These are phyloP conservation scores for Limnodromus scolopaceus DNA, from an alignment of 2,797 vertebrate species.

Conservation along the genomic window DNA sequence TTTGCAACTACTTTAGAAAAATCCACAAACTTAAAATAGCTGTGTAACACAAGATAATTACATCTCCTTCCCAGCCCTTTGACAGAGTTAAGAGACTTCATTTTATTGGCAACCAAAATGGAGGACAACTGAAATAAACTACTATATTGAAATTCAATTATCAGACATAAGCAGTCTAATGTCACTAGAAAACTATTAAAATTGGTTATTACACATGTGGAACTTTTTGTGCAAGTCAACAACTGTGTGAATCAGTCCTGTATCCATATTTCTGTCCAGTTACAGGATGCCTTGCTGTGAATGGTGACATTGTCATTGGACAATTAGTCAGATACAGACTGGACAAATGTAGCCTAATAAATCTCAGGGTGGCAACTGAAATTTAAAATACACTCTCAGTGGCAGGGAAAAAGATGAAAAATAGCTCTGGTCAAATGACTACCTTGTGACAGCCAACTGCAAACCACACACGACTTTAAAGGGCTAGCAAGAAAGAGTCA, in stretches of 20 bases:
- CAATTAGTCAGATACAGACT: not conserved
- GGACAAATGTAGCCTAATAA: not conserved
- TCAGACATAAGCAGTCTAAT: not conserved
- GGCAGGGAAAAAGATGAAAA: not conserved
- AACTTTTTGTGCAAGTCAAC: not conserved
- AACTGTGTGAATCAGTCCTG: not conserved
- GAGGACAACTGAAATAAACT: not conserved
- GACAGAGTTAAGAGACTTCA: not conserved
- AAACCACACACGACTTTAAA: not conserved
- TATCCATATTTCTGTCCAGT: not conserved
- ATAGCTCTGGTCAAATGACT: not conserved
- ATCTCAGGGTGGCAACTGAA: not conserved
- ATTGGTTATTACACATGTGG: not conserved
- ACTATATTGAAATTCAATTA: not conserved
- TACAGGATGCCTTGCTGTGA: not conserved
- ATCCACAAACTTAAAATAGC: not conserved
- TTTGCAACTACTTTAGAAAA: not conserved
- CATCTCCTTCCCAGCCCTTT: not conserved
- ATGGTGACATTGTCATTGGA: fast-evolving
- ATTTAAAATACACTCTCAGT: not conserved
- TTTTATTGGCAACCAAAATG: not conserved
- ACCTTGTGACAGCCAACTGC: not conserved
- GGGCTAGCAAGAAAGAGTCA: not conserved
- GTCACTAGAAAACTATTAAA: not conserved
- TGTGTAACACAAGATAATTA: not conserved